These are phyloP conservation scores for Zeus faber DNA, from an alignment of 2,113 vertebrate genomes.

Conservation along the genomic window DNA sequence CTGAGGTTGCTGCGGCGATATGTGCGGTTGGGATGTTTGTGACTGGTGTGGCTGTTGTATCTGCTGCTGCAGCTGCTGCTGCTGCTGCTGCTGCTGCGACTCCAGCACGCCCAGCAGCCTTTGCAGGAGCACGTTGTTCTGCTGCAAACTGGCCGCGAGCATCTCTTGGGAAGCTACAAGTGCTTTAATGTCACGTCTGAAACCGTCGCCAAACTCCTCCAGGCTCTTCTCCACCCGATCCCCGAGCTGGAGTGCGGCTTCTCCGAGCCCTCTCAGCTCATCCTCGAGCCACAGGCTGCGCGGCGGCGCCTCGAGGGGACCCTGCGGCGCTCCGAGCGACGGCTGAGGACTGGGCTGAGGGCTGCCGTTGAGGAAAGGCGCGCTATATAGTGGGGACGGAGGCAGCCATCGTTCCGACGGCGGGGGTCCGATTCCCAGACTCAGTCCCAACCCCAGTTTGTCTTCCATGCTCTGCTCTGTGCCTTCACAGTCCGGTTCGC, in stretches of 20 bases:
- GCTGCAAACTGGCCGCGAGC: conserved; percentile 74
- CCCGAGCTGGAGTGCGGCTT: conserved; percentile 76
- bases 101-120: conserved; percentile 76
- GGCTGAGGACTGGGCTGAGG: conserved; percentile 77
- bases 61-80: conserved; percentile 40
- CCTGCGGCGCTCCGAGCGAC: conserved; percentile 71
- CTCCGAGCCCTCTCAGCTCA: conserved; percentile 74
- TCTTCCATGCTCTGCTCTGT: conserved; percentile 77
- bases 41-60: conserved; percentile 48
- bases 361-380: conserved; percentile 79
- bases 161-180: conserved; percentile 77
- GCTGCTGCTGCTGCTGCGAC: conserved; percentile 68
- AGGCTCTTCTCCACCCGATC: conserved; percentile 75
- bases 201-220: conserved; percentile 73
- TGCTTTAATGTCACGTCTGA: conserved; percentile 73
- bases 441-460: conserved; percentile 73
- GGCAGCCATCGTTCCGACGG: conserved; percentile 79
- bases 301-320: conserved; percentile 69
- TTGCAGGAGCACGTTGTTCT: conserved; percentile 79
- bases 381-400: conserved; percentile 79
- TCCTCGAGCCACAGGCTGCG: conserved; percentile 78
- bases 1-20: conserved; percentile 43
- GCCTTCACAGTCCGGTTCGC: conserved; percentile 67
- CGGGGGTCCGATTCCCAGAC: conserved; percentile 76
- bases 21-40: conserved; percentile 57